Evolutionary conservation across 2,113 vertebrate species (phyloP), one percentile per base, ranked within the genome.

Genomic region (Ovis canadensis): DNA sequence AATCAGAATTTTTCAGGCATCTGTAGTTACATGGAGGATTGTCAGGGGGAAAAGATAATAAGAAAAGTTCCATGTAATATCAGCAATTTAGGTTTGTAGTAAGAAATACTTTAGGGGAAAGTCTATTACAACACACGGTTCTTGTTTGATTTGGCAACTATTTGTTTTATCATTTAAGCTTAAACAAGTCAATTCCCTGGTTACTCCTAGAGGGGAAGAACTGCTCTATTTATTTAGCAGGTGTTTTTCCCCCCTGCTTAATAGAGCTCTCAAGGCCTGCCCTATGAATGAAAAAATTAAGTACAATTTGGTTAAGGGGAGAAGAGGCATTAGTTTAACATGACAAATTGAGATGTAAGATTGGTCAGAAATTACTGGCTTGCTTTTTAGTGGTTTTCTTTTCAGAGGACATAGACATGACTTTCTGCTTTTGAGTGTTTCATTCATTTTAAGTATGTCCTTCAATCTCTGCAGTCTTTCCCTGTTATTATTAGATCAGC

Each of bases 121-220:
- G 5, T 74, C 17, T 81, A n/a, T 89, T 91, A 4, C 9, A 86
- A 36, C 6, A 52, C 33, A 88, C 29, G 1, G 4, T 91, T 64
- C 48, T 93, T 33, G 33, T 83, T 87, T 89, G 59, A 92, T 40
- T 95, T 90, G 71, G 50, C 10, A 6, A 48, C 54, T 88, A 25
- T 87, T 98, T 96, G 29, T 92, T 93, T 60, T 90, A 96, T 92
- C 31, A 45, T 78, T 95, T 86, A 91, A 91, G 52, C 8, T 55
- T 96, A 95, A 95, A 81, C 6, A 92, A 90, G 48, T 57, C 12
- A 95, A 96, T 92, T 86, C 31, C 7, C 77, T 62, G 25, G 54
- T 40, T 81, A 43, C 60, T 92, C 50, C 48, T 81, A 52, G 31
- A 94, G 14, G 62, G 43, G 8, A 25, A 86, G 12, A 86, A 6